Conservation (phyloP, 2,113 vertebrate species). For the Anser brachyrhynchus region DNA sequence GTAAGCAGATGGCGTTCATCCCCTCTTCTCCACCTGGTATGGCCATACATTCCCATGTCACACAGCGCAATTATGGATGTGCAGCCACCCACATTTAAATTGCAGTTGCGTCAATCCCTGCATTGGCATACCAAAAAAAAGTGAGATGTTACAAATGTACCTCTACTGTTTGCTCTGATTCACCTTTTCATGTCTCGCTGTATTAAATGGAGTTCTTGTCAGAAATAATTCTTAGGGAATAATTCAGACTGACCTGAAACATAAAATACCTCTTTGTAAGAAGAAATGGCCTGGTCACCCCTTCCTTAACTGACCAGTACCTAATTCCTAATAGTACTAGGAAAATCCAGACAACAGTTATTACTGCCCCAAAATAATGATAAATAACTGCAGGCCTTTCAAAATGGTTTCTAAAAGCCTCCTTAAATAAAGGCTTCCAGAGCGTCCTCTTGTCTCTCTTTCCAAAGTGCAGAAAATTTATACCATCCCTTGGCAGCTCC, state of each 20-base stretch:
- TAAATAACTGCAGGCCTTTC: background rate
- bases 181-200: background rate
- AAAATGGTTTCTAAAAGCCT: background rate
- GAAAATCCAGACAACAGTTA: background rate
- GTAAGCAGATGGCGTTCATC: background rate
- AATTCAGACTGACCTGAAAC: background rate
- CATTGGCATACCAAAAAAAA: background rate
- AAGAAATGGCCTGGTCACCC: background rate
- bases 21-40: background rate
- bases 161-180: rapidly evolving
- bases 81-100: background rate
- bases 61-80: rapidly evolving
- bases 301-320: background rate
- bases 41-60: rapidly evolving
- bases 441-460: background rate
- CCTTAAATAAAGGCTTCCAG: background rate
- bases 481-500: background rate
- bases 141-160: background rate
- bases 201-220: background rate
- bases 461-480: background rate
- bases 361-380: background rate
- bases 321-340: background rate
- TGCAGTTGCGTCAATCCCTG: background rate
- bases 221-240: background rate
- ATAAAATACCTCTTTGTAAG: background rate